Base-by-base conservation (phyloP, 2,113 vertebrate genomes). In the Panthera tigris region DNA sequence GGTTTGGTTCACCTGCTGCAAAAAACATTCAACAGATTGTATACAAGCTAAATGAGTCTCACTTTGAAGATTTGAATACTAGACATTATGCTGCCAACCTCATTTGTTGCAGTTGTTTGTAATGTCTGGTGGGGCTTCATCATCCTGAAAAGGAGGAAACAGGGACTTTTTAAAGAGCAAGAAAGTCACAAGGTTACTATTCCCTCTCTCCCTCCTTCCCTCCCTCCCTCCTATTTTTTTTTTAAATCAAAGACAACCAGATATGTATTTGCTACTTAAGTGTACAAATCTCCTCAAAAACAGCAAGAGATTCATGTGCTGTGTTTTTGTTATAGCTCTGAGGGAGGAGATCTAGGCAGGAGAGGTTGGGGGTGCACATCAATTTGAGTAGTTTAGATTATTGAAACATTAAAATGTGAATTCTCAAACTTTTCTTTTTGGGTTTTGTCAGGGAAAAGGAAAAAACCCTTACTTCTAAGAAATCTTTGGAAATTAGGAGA, bases 391-490 rank as follows among this genome's bases (percentile, higher is more conserved):
- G 98, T 98, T 98, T 97, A 98, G 98, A 98, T 99, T 99, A 98
- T 98, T 98, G 99, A 98, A 97, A 98, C 97, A 97, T 98, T 99
- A 97, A 97, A 98, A 99, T 99, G 98, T 98, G 97, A 98, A 98
- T 99, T 99, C 99, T 99, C 96, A 84, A 29, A 98, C 96, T 98
- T 96, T 94, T 98, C 98, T 98, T 97, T 94, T 98, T 68, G 97
- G 97, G 95, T 94, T 98, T 98, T 31, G 78, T 97, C 98, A 98
- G 98, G 98, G 88, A 94, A 97, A 84, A 90, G 55, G 21, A 74
- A 65, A 66, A 95, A 96, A 96, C 89, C 89, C 98, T 98, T 97
- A 97, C 97, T 98, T 98, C 96, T 98, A 95, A 98, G 89, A 98
- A 98, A 95, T 92, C 95, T 81, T 3, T 76, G 76, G 97, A 98